phyloP scores from a whole-genome alignment of 2,888 invertebrate species.

The Mongoloraphidia duomilia region DNA sequence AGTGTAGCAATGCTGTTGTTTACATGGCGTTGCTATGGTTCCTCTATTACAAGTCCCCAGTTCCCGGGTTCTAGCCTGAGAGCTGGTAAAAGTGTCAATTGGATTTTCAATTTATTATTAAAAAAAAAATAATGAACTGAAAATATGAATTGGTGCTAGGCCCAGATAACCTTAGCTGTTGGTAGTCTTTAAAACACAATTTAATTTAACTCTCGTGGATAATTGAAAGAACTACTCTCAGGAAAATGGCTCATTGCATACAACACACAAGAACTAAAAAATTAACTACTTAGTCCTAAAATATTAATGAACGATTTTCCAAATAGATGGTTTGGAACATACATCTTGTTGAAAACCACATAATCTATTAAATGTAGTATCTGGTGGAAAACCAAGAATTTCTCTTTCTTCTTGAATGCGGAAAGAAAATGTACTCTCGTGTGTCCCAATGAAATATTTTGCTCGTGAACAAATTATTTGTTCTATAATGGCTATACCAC shows the following conservation, averaged over 20 bases:
- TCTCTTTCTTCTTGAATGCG: constrained; percentile 96
- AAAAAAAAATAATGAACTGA: no score
- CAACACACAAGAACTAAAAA: constrained; percentile 4
- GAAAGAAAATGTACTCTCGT: constrained; percentile 91
- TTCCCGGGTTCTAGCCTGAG: no score
- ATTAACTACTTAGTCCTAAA: constrained; percentile 8
- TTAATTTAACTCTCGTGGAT: no score
- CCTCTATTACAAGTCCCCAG: no score
- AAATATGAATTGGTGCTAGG: no score
- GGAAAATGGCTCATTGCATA: background rate
- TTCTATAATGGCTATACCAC: constrained; percentile 83
- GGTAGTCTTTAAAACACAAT: no score
- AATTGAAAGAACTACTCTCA: no score
- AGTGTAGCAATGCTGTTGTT: no score
- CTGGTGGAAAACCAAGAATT: constrained; percentile 70
- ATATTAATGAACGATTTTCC: constrained; percentile 51
- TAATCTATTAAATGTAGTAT: constrained; percentile 77
- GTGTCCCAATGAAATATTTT: constrained; percentile 76
- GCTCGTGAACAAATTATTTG: constrained; percentile 90
- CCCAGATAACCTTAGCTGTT: no score
- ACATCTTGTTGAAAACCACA: constrained; percentile 47
- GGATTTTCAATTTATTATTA: no score
- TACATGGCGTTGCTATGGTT: no score
- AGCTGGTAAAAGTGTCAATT: no score
- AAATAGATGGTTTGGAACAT: constrained; percentile 63